These are phyloP conservation scores for Ctenosaura bakeri DNA, from an alignment of 2,797 vertebrate genomes.

Conservation along the genomic window DNA sequence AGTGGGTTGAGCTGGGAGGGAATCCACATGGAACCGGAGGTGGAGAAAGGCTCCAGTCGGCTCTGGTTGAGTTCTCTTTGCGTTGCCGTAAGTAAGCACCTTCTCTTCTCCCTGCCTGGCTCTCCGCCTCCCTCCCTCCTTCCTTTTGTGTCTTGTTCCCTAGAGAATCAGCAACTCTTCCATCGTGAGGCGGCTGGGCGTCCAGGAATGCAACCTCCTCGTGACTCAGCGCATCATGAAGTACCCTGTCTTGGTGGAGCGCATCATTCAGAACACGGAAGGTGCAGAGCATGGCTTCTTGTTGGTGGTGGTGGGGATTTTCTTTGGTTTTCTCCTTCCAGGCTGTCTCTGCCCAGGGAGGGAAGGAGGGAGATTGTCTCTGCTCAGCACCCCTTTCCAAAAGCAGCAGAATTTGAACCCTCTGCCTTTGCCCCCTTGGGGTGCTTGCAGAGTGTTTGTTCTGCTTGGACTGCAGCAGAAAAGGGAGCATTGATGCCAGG, in stretches of 20 bases:
- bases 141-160: slow-evolving; percentile 23
- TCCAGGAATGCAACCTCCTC: slow-evolving; percentile 93
- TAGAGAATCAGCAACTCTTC: slow-evolving; percentile 92
- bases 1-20: not conserved
- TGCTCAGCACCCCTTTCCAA: not conserved
- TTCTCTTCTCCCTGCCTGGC: not conserved
- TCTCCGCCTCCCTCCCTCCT: not conserved
- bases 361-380: no score
- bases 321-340: not conserved
- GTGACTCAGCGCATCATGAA: slow-evolving; percentile 99
- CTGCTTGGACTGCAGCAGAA: no score
- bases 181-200: slow-evolving; percentile 90
- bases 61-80: not conserved
- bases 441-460: no score
- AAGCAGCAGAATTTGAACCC: not conserved
- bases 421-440: not conserved
- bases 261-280: slow-evolving; percentile 93
- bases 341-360: not conserved
- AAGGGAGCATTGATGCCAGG: no score
- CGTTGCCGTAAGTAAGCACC: not conserved
- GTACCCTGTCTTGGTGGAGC: slow-evolving; percentile 94
- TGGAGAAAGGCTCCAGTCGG: no score
- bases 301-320: no score
- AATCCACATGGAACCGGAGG: not conserved
- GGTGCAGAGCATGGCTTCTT: slow-evolving; percentile 74